phyloP scores from a whole-genome alignment of 1,140 invertebrate genomes.

The Planococcus citri region DNA sequence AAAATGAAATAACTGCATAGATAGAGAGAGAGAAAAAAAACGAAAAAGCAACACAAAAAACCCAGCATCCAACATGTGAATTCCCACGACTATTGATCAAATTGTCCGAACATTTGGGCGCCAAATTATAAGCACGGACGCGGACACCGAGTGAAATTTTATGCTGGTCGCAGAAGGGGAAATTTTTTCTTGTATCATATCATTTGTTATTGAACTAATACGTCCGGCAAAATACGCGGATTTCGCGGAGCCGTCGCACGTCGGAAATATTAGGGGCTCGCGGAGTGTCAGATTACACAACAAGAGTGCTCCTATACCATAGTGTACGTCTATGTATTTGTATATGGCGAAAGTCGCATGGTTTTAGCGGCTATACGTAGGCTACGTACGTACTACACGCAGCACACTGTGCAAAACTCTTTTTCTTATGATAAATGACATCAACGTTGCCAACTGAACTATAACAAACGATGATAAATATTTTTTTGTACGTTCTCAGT shows the following conservation, averaged over 20 bases:
- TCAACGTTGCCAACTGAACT: constrained; percentile 20
- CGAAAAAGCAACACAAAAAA: not conserved
- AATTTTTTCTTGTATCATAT: not conserved
- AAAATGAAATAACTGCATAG: too few species aligned
- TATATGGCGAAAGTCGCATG: not conserved
- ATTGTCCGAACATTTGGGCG: not conserved
- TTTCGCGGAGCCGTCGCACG: too few species aligned
- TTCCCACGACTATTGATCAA: not conserved
- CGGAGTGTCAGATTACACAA: not conserved
- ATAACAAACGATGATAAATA: constrained; percentile 20
- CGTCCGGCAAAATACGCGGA: not conserved
- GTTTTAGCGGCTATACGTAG: not conserved
- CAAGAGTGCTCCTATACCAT: too few species aligned
- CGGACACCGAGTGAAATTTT: constrained; percentile 8
- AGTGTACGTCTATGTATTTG: not conserved
- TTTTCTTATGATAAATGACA: constrained; percentile 16
- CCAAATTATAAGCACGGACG: not conserved
- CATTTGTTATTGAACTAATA: constrained; percentile 4
- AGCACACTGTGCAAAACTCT: not conserved
- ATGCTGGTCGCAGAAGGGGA: not conserved
- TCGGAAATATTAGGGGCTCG: too few species aligned
- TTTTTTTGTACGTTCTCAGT: constrained; percentile 18
- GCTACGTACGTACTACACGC: not conserved
- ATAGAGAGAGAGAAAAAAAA: not conserved
- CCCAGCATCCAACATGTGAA: not conserved